phyloP scores from a whole-genome alignment of 2,113 vertebrate genomes.

The Euleptes europaea region DNA sequence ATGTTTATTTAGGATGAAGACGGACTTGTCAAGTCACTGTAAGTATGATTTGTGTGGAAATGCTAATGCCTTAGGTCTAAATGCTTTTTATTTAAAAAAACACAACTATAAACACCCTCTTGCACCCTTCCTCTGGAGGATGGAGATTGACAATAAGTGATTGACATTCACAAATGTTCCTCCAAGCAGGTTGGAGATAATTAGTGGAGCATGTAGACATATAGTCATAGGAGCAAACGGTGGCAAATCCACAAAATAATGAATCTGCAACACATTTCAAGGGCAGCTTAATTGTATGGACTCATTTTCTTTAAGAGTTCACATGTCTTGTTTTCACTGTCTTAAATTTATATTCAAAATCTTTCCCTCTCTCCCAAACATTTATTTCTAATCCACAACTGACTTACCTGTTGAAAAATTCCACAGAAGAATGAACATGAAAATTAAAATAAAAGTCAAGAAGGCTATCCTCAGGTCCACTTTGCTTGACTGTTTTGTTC shows the following conservation, averaged over 20 bases:
- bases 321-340: conserved; percentile 36
- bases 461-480: conserved; percentile 55
- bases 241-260: conserved; percentile 72
- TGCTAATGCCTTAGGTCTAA: conserved; percentile 46
- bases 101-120: conserved; percentile 34
- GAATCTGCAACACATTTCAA: conserved; percentile 56
- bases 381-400: conserved; percentile 59
- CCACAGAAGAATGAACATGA: conserved; percentile 51
- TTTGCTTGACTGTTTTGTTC: not conserved
- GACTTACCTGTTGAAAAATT: conserved; percentile 65
- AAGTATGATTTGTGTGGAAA: conserved; percentile 58
- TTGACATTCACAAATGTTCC: conserved; percentile 71
- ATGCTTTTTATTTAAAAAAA: conserved; percentile 27
- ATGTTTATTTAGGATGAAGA: conserved; percentile 64
- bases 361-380: conserved; percentile 12
- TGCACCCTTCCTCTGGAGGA: conserved; percentile 49
- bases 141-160: conserved; percentile 70
- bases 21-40: conserved; percentile 45
- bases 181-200: conserved; percentile 72
- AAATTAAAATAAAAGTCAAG: conserved; percentile 68
- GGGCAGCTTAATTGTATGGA: conserved; percentile 11
- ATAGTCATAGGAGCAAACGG: conserved; percentile 65
- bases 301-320: conserved; percentile 40
- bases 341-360: conserved; percentile 48
- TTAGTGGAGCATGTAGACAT: conserved; percentile 70